A percentile compares a stretch with the other conserved stretches of the same genome.
phyloP scores from a whole-genome alignment of 2,888 invertebrate genomes.

The Caprella mutica region DNA sequence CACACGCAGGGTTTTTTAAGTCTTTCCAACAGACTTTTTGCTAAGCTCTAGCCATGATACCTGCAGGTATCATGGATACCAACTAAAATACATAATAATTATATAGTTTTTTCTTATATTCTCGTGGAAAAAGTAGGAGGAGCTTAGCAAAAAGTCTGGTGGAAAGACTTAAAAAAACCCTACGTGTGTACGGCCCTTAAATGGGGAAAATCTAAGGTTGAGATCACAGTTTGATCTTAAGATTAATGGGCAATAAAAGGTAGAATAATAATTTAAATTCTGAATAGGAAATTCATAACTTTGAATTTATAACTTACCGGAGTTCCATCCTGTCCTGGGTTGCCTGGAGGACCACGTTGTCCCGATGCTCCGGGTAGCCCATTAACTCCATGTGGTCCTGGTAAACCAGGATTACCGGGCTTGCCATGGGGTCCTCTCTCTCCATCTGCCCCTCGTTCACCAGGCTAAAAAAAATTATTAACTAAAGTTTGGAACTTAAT shows the following conservation, averaged over 20 bases:
- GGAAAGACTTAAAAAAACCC: no score
- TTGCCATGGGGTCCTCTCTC: conserved; percentile 45
- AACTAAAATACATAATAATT: no score
- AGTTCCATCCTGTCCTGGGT: conserved; percentile 49
- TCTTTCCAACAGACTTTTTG: no score
- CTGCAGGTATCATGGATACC: no score
- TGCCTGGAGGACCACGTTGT: conserved; percentile 48
- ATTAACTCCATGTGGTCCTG: conserved; percentile 25
- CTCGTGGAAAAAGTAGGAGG: no score
- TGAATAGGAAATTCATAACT: neutral
- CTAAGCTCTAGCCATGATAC: no score
- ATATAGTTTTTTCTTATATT: no score
- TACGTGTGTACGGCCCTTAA: no score
- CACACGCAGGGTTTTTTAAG: no score
- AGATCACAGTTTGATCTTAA: no score
- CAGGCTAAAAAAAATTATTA: conserved; percentile 46
- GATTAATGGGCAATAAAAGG: neutral
- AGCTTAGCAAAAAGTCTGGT: no score
- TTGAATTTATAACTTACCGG: conserved; percentile 36
- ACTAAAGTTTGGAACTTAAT: no score
- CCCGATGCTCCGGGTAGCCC: conserved; percentile 37
- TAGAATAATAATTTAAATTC: neutral
- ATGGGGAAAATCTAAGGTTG: conserved; percentile 8
- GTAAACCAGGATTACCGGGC: conserved; percentile 16
- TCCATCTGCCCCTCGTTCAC: conserved; percentile 49